Percentiles rank a stretch among this genome's conserved stretches.
phyloP scores from a whole-genome alignment of 30 jellyfish, hydroid and myxozoan genomes.

The Turritopsis rubra region DNA sequence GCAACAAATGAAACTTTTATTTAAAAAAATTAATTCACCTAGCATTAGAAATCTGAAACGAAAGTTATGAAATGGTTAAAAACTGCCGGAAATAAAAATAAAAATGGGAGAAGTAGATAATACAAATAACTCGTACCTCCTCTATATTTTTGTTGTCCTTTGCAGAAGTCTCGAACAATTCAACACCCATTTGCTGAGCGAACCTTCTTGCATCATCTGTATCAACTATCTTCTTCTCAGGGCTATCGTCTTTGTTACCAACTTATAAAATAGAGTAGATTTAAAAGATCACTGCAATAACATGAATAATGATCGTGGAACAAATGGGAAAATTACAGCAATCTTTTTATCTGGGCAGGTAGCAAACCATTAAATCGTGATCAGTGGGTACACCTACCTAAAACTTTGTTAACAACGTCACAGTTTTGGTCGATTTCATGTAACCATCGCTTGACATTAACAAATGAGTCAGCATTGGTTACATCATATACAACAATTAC shows the following conservation, averaged over 20 bases:
- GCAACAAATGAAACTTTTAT: too few relatives aligned
- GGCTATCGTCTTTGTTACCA: slow-evolving; percentile 91
- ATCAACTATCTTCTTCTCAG: slow-evolving; percentile 80
- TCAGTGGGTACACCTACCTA: slow-evolving; percentile 71
- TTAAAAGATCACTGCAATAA: too few relatives aligned
- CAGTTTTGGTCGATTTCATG: slow-evolving; percentile 97
- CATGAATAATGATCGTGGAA: too few relatives aligned
- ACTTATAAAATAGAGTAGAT: slow-evolving; percentile 26
- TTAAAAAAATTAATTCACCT: too few relatives aligned
- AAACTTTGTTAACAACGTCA: slow-evolving; percentile 87
- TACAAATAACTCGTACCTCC: slow-evolving; percentile 44
- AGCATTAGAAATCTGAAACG: too few relatives aligned
- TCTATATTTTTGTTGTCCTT: slow-evolving; percentile 91
- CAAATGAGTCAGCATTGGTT: slow-evolving; percentile 98
- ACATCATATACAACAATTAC: slow-evolving; percentile 93
- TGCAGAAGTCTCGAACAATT: slow-evolving; percentile 89
- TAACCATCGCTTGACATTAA: slow-evolving; percentile 94
- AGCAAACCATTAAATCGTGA: too few relatives aligned
- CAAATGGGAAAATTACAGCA: too few relatives aligned
- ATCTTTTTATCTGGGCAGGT: too few relatives aligned
- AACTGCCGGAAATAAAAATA: too few relatives aligned
- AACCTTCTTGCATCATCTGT: slow-evolving; percentile 78
- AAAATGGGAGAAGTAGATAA: background rate
- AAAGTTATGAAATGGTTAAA: too few relatives aligned
- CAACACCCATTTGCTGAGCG: slow-evolving; percentile 92